Evolutionary conservation across 2,888 invertebrate genomes (phyloP).

Genomic region (Heliconius ethilla): DNA sequence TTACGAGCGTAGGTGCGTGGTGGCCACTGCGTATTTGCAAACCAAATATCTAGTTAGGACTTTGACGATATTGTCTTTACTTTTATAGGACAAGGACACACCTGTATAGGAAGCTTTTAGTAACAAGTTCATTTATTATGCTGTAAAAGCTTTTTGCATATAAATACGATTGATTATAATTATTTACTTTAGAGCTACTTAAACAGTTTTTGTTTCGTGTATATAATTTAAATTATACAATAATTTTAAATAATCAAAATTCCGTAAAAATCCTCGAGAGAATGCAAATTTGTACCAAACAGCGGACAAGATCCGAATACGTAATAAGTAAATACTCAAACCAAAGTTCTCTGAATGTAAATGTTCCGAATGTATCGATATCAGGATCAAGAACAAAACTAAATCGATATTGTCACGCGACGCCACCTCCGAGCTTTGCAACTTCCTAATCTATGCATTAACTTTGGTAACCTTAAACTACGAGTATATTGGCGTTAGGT

Average conservation of each 20-base stretch:
- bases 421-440: not conserved
- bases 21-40: conserved; percentile 35
- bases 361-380: conserved; percentile 28
- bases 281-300: conserved; percentile 6
- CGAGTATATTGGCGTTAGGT: not conserved
- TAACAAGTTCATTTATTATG: conserved; percentile 1
- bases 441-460: conserved; percentile 13
- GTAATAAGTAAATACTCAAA: conserved; percentile 21
- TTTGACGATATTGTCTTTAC: conserved; percentile 18
- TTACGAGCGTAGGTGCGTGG: conserved; percentile 29
- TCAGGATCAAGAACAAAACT: conserved; percentile 12
- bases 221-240: not conserved
- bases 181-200: not conserved
- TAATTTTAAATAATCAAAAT: not conserved
- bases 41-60: conserved; percentile 27
- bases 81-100: conserved; percentile 13
- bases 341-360: conserved; percentile 21
- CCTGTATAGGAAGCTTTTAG: conserved; percentile 8
- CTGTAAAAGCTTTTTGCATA: not conserved
- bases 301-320: conserved; percentile 18
- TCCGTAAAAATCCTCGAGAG: not conserved
- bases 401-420: conserved; percentile 13
- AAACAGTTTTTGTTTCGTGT: not conserved
- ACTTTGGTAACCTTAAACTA: not conserved
- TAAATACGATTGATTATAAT: not conserved